Evolutionary conservation across 2,888 invertebrate genomes (phyloP).

Genomic region (Eucriotettix oculatus): DNA sequence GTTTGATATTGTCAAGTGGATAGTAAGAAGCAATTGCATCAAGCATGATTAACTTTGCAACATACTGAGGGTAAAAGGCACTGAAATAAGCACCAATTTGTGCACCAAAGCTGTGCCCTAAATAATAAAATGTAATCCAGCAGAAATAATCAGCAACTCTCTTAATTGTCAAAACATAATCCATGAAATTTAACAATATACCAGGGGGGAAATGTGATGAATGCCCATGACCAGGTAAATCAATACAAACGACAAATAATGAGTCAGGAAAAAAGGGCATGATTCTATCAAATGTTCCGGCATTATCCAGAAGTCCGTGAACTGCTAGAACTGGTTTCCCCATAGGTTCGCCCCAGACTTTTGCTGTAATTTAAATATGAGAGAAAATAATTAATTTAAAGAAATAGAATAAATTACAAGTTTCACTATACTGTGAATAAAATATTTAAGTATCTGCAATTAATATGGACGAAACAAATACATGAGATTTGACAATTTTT

Average conservation of each 20-base stretch:
- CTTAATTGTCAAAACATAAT: slow-evolving; percentile 20
- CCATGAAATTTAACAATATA: slow-evolving; percentile 21
- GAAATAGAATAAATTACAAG: neutral
- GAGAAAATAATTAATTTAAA: neutral
- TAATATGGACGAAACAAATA: too few relatives aligned
- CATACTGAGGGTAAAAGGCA: slow-evolving; percentile 25
- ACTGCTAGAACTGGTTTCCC: slow-evolving; percentile 20
- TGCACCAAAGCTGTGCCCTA: slow-evolving; percentile 35
- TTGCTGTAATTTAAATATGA: slow-evolving; percentile 16
- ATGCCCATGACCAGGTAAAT: slow-evolving; percentile 31
- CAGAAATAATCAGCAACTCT: slow-evolving; percentile 23
- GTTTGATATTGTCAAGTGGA: slow-evolving; percentile 16
- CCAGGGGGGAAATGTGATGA: slow-evolving; percentile 27
- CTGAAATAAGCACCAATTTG: slow-evolving; percentile 25
- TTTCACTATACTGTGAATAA: neutral
- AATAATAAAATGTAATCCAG: slow-evolving; percentile 24
- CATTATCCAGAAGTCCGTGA: slow-evolving; percentile 29
- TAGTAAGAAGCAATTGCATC: slow-evolving; percentile 24
- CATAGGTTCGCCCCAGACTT: slow-evolving; percentile 19
- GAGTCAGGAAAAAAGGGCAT: slow-evolving; percentile 22
- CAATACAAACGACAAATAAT: slow-evolving; percentile 25
- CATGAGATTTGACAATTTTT: too few relatives aligned
- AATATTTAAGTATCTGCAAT: neutral
- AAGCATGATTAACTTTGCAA: slow-evolving; percentile 28
- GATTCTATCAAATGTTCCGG: slow-evolving; percentile 27